Conservation (phyloP, 2,113 vertebrate genomes). For the Chaenocephalus aceratus region DNA sequence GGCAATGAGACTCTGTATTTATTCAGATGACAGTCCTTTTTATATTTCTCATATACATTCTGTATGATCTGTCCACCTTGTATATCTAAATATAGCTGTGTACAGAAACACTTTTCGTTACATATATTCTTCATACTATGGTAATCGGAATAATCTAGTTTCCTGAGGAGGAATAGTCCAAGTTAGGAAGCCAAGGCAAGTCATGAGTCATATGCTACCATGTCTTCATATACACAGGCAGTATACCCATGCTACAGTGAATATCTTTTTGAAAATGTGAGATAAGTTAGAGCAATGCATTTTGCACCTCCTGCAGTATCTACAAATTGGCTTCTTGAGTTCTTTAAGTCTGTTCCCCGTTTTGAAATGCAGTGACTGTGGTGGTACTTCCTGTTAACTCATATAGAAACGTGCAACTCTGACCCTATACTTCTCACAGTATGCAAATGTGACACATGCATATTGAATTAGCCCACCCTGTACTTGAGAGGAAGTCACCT, state of each 20-base stretch:
- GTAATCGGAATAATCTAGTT: background rate
- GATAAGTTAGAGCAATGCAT: too few species aligned
- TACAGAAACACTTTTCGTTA: background rate
- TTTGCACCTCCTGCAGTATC: background rate
- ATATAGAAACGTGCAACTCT: background rate
- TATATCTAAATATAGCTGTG: background rate
- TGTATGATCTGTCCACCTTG: background rate
- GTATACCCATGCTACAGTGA: background rate
- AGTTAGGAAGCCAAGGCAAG: background rate
- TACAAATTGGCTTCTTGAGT: background rate
- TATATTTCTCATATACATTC: background rate
- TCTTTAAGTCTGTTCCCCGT: background rate
- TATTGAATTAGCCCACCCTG: constrained; percentile 10
- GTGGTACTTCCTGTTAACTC: constrained; percentile 51
- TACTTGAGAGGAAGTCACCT: constrained; percentile 77
- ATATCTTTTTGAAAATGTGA: background rate
- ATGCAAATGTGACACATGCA: background rate
- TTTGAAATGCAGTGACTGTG: background rate
- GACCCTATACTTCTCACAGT: background rate
- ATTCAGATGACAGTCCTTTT: background rate
- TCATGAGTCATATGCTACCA: background rate
- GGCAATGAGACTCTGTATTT: background rate
- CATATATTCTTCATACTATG: background rate
- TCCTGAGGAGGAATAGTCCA: background rate
- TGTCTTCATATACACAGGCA: background rate